These are phyloP conservation scores for Lutjanus erythropterus DNA, from an alignment of 2,113 vertebrate genomes.

Conservation along the genomic window DNA sequence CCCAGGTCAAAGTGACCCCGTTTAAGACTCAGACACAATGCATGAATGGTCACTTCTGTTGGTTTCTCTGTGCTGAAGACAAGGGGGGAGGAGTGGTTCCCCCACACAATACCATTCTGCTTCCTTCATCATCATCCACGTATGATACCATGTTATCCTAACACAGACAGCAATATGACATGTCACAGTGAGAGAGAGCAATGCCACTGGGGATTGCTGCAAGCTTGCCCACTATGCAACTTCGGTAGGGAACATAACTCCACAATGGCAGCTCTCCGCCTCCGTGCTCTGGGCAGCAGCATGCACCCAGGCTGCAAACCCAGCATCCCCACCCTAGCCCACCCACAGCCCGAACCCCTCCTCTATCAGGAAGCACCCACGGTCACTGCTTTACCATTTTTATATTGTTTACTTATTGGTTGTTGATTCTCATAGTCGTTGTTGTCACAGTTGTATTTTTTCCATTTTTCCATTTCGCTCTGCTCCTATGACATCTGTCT, in stretches of 20 bases:
- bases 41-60: conserved; percentile 71
- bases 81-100: conserved; percentile 61
- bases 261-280: conserved; percentile 85
- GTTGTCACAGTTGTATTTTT: conserved; percentile 79
- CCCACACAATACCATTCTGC: conserved; percentile 86
- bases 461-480: conserved; percentile 48
- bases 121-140: conserved; percentile 86
- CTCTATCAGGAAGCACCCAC: conserved; percentile 72
- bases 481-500: conserved; percentile 94
- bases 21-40: conserved; percentile 77
- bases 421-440: conserved; percentile 78
- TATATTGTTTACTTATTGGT: conserved; percentile 79
- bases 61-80: conserved; percentile 68
- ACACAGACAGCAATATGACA: conserved; percentile 96
- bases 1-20: conserved; percentile 70
- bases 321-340: conserved; percentile 75
- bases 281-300: conserved; percentile 88
- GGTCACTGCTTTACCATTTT: conserved; percentile 68
- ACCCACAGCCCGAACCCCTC: conserved; percentile 76
- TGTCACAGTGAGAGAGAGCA: conserved; percentile 94
- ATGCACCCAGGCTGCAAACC: conserved; percentile 88
- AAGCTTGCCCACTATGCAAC: conserved; percentile 90
- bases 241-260: conserved; percentile 87
- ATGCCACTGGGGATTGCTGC: conserved; percentile 87
- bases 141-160: conserved; percentile 76